Conservation (phyloP, 2,113 vertebrate genomes). For the Verasper variegatus region DNA sequence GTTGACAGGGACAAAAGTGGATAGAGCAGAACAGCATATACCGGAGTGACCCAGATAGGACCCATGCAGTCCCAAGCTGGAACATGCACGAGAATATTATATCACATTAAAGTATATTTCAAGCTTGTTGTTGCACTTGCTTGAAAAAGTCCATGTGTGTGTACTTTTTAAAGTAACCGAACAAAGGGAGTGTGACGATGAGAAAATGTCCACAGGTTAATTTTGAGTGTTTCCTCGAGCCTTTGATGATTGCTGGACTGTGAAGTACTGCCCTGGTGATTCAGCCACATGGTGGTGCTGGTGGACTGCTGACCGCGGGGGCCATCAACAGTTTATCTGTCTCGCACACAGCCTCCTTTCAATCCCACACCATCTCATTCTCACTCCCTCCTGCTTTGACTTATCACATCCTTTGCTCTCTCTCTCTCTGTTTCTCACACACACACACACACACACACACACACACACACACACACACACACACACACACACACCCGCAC, state of each 20-base stretch:
- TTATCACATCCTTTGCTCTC: slow-evolving; percentile 59
- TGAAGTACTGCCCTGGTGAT: not conserved
- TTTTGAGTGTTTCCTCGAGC: slow-evolving; percentile 1
- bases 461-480: no score
- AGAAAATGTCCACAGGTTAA: not conserved
- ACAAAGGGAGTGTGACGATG: not conserved
- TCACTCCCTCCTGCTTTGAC: slow-evolving; percentile 58
- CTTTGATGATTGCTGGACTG: slow-evolving; percentile 3
- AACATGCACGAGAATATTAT: slow-evolving; percentile 5
- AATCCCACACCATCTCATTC: slow-evolving; percentile 53
- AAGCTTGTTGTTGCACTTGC: not conserved
- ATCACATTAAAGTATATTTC: not conserved
- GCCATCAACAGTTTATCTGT: slow-evolving; percentile 36
- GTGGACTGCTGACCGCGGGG: slow-evolving; percentile 76
- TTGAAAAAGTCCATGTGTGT: not conserved
- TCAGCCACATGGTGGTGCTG: slow-evolving; percentile 88
- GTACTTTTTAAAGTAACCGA: not conserved
- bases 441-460: not conserved
- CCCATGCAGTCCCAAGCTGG: slow-evolving; percentile 27
- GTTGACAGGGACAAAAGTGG: slow-evolving; percentile 77
- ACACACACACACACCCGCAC: not conserved
- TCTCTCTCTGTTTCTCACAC: slow-evolving; percentile 1
- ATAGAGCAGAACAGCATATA: slow-evolving; percentile 54
- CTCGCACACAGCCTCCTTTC: slow-evolving; percentile 52
- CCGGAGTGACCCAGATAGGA: slow-evolving; percentile 73